A percentile compares a stretch with the other conserved stretches of the same genome.
Evolutionary conservation across 2,888 invertebrate genomes (phyloP).

Genomic region (Rotaria sp.): DNA sequence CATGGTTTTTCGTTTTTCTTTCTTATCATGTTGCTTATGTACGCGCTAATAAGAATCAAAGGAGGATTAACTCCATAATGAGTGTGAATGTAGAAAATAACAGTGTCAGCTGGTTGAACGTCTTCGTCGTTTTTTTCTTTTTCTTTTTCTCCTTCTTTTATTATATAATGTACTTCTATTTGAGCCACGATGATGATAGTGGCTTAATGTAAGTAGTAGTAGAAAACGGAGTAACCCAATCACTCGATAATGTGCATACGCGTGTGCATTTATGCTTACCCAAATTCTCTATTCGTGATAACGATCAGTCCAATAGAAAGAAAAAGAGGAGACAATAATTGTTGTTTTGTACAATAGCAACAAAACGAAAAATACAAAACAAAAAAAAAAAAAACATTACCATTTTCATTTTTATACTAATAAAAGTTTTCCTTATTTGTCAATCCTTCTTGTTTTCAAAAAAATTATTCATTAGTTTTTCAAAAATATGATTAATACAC

Average conservation of each 20-base stretch:
- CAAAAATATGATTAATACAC: no score
- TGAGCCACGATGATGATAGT: not conserved
- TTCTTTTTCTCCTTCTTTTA: not conserved
- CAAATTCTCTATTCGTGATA: not conserved
- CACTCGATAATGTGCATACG: not conserved
- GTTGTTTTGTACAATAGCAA: not conserved
- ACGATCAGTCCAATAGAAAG: not conserved
- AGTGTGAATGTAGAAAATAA: not conserved
- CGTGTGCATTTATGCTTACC: not conserved
- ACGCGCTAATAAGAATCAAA: not conserved
- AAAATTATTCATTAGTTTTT: no score
- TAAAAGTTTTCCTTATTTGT: no score
- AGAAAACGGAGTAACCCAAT: not conserved
- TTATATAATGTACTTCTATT: not conserved
- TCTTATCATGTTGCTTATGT: not conserved
- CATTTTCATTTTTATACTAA: no score
- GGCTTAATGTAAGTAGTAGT: not conserved
- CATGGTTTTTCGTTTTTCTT: not conserved
- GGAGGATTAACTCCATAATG: not conserved
- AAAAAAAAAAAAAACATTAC: no score
- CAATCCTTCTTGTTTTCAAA: no score
- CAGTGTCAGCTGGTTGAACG: not conserved
- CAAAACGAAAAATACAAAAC: no score
- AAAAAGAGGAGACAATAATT: not conserved
- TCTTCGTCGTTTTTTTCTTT: not conserved